Conservation (phyloP, 2,888 invertebrate species). For the Lasioglossum malachurum region DNA sequence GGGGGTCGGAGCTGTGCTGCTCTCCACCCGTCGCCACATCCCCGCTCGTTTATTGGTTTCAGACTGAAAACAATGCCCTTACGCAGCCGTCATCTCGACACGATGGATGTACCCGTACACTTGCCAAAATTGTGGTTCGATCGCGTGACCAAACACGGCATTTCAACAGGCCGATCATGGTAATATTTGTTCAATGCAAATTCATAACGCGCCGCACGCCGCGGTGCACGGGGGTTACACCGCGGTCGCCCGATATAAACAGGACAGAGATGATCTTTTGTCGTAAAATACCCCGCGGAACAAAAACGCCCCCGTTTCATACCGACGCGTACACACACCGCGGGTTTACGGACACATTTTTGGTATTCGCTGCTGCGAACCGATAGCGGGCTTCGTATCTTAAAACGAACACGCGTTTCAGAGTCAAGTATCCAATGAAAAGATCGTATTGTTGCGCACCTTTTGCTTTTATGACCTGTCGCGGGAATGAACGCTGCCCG, state of each 20-base stretch:
- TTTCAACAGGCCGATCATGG: constrained; percentile 58
- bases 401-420: constrained; percentile 1
- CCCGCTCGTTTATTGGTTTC: constrained; percentile 77
- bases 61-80: constrained; percentile 76
- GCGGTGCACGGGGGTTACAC: background rate
- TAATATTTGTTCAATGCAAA: constrained; percentile 58
- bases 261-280: constrained; percentile 6
- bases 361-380: constrained; percentile 1
- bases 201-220: constrained; percentile 32
- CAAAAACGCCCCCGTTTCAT: background rate
- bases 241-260: constrained; percentile 2
- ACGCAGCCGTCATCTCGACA: constrained; percentile 64
- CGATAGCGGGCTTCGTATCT: background rate
- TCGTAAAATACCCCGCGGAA: background rate
- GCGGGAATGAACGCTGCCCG: background rate
- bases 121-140: constrained; percentile 65
- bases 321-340: background rate
- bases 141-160: constrained; percentile 51
- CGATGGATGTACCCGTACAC: constrained; percentile 59
- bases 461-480: background rate
- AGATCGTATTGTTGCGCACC: background rate
- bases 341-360: background rate
- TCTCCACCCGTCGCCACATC: constrained; percentile 66
- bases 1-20: constrained; percentile 61
- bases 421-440: background rate